A percentile compares a stretch with the other conserved stretches of the same genome.
These are phyloP conservation scores for Prionailurus viverrinus DNA, from an alignment of 2,113 vertebrate genomes.

Conservation along the genomic window DNA sequence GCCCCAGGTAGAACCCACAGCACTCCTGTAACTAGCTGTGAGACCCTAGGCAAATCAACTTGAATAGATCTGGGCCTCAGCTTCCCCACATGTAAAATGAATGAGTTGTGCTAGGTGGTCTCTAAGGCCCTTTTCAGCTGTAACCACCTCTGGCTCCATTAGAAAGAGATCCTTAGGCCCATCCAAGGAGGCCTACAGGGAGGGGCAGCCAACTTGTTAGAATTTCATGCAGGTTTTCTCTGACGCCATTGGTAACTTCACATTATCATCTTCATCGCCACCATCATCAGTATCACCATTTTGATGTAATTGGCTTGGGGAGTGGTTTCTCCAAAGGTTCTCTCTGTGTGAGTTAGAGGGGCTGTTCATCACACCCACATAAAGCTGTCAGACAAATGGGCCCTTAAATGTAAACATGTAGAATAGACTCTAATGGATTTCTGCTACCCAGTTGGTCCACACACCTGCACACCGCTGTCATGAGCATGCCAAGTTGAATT, in stretches of 20 bases:
- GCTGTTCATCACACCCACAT: background rate
- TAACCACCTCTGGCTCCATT: background rate
- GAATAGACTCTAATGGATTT: slow-evolving; percentile 32
- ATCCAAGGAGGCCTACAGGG: background rate
- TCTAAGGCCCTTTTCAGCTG: background rate
- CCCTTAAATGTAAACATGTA: background rate
- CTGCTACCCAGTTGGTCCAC: background rate
- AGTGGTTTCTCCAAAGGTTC: background rate
- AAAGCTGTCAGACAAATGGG: slow-evolving; percentile 33
- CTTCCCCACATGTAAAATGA: background rate
- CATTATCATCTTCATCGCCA: background rate
- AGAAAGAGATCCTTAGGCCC: background rate
- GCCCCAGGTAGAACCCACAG: background rate
- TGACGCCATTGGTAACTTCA: background rate
- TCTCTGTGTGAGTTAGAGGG: background rate
- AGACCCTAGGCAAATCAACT: background rate
- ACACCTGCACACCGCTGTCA: slow-evolving; percentile 22
- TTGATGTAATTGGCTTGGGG: background rate
- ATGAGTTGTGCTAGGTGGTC: no score
- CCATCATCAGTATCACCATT: background rate
- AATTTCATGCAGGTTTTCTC: slow-evolving; percentile 29
- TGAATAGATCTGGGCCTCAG: background rate
- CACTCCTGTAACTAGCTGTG: background rate
- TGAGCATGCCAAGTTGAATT: background rate
- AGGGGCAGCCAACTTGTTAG: background rate